phyloP scores from a whole-genome alignment of 2,113 vertebrate species.

The Clarias macrocephalus region DNA sequence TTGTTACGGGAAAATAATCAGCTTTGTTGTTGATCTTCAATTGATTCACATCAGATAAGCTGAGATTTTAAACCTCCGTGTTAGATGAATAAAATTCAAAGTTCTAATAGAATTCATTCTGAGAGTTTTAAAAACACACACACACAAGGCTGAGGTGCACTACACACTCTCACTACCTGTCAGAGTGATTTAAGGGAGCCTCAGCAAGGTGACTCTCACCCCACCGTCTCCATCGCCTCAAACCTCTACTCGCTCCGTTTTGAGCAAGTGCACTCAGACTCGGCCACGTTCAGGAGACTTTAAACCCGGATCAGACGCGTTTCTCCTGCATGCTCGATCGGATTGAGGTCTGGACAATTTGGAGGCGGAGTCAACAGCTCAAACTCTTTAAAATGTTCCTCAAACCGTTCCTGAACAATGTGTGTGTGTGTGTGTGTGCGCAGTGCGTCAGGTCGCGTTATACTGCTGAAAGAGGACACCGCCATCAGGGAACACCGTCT shows the following conservation, averaged over 20 bases:
- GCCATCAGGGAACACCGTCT: too few relatives aligned
- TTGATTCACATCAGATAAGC: neutral
- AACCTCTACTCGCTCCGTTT: neutral
- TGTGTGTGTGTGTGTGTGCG: too few relatives aligned
- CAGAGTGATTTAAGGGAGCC: slow-evolving; percentile 15
- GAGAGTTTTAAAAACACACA: neutral
- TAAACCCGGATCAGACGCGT: too few relatives aligned
- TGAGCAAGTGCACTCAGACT: neutral
- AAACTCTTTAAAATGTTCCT: too few relatives aligned
- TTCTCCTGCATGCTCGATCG: too few relatives aligned
- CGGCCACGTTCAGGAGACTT: neutral
- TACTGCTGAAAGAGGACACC: too few relatives aligned
- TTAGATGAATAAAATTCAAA: neutral
- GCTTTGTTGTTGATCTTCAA: neutral
- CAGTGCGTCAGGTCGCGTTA: too few relatives aligned
- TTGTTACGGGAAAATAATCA: neutral
- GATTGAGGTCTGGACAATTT: too few relatives aligned
- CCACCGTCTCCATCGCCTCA: neutral
- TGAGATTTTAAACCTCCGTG: neutral
- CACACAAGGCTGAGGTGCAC: neutral
- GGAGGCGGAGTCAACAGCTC: too few relatives aligned
- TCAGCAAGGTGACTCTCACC: slow-evolving; percentile 6
- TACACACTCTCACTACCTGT: neutral
- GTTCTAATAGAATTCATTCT: neutral
- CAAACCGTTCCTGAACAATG: too few relatives aligned